phyloP scores from a whole-genome alignment of 2,888 invertebrate genomes.

The Ichneumoninae sp. region DNA sequence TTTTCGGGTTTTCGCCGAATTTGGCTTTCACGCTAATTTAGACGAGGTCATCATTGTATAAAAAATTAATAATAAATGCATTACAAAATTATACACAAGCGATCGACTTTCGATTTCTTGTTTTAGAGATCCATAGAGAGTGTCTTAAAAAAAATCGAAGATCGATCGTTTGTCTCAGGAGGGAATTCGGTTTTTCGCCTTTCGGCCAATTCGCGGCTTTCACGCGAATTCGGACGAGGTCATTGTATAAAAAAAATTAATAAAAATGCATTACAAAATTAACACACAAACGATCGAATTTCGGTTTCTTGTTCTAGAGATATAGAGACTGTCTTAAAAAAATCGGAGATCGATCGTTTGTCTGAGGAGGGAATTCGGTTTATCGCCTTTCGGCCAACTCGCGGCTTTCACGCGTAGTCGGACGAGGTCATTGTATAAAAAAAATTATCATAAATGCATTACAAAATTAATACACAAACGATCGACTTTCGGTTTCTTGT shows the following conservation, averaged over 20 bases:
- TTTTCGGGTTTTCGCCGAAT: not conserved
- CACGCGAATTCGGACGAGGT: not conserved
- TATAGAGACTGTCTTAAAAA: conserved; percentile 22
- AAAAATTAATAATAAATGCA: not conserved
- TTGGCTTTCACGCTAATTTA: not conserved
- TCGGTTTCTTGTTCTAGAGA: conserved; percentile 33
- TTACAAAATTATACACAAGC: conserved; percentile 26
- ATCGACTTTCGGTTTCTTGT: conserved; percentile 45
- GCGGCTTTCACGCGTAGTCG: no score
- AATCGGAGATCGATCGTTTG: conserved; percentile 49
- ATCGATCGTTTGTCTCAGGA: conserved; percentile 37
- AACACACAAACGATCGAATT: conserved; percentile 41
- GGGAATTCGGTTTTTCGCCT: conserved; percentile 48
- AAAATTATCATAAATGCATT: not conserved
- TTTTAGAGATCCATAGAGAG: conserved; percentile 21
- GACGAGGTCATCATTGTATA: no score
- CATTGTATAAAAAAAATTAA: not conserved
- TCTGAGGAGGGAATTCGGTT: conserved; percentile 52
- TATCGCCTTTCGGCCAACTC: no score
- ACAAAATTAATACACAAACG: conserved; percentile 23
- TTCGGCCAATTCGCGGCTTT: no score
- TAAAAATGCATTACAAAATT: conserved; percentile 12
- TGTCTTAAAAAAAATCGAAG: conserved; percentile 32
- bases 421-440: no score
- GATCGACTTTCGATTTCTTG: conserved; percentile 48